Evolutionary conservation across 37 sponge, comb jelly and placozoan species (phyloP).

Genomic region (Agelas oroides): DNA sequence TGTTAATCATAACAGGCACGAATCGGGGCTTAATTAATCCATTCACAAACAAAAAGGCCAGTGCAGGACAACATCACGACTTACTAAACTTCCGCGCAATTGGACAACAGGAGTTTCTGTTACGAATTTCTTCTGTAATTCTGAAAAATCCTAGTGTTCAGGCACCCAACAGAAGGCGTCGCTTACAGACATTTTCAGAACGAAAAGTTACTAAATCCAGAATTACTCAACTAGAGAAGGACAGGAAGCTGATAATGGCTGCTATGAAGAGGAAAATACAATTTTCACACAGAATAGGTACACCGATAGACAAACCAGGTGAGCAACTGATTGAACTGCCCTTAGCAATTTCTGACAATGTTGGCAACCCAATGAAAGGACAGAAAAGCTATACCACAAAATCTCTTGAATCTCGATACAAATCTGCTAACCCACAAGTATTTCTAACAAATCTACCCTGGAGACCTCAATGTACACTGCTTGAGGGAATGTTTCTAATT

Average conservation of each 20-base stretch:
- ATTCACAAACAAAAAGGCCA: constrained; percentile 10
- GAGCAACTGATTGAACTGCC: constrained; percentile 31
- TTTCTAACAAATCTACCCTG: constrained; percentile 7
- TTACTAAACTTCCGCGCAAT: constrained; percentile 9
- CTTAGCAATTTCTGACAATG: constrained; percentile 8
- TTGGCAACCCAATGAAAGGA: constrained; percentile 25
- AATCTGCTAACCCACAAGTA: background rate
- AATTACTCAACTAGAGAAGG: constrained; percentile 31
- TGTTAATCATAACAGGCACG: background rate
- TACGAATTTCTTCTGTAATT: constrained; percentile 3
- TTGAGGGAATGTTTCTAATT: constrained; percentile 45
- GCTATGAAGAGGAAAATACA: constrained; percentile 6
- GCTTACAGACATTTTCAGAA: background rate
- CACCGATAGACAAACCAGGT: constrained; percentile 5
- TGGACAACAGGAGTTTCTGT: constrained; percentile 25
- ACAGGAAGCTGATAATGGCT: background rate
- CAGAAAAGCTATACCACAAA: constrained; percentile 38
- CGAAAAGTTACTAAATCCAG: constrained; percentile 5
- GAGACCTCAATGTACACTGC: constrained; percentile 2
- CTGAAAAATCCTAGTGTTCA: constrained; percentile 25
- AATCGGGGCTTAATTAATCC: constrained; percentile 11
- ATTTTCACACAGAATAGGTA: background rate
- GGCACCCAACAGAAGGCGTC: constrained; percentile 1
- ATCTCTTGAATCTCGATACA: constrained; percentile 10
- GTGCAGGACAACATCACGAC: background rate